A percentile compares a stretch with the other conserved stretches of the same genome.
Evolutionary conservation across 1,140 invertebrate genomes (phyloP).

Genomic region (Trichoplusia ni): DNA sequence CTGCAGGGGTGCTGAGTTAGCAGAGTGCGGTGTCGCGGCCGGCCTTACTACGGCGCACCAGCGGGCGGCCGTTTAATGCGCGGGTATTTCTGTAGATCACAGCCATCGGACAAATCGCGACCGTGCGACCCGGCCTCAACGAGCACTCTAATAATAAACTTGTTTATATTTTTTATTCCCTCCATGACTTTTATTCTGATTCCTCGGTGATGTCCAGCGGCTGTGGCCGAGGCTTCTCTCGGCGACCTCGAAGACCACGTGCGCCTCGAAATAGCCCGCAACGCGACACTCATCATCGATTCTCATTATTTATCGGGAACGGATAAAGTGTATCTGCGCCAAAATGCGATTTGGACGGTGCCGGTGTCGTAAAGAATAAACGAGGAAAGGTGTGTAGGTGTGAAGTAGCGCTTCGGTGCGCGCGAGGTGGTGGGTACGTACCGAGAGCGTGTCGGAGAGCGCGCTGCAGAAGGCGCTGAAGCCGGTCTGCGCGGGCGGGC

Average conservation of each 20-base stretch:
- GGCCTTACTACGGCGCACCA: conserved; percentile 60
- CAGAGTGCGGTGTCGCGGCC: conserved; percentile 64
- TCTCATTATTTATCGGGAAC: conserved; percentile 49
- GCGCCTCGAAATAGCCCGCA: conserved; percentile 61
- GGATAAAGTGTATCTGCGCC: conserved; percentile 53
- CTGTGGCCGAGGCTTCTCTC: conserved; percentile 43
- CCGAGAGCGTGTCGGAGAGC: conserved; percentile 74
- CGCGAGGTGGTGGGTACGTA: conserved; percentile 54
- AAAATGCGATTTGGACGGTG: conserved; percentile 46
- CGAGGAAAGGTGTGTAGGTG: conserved; percentile 19
- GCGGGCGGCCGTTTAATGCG: conserved; percentile 67
- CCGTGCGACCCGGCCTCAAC: conserved; percentile 77
- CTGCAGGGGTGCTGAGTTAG: conserved; percentile 52
- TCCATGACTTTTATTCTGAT: conserved; percentile 67
- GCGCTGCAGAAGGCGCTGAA: conserved; percentile 78
- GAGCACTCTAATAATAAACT: conserved; percentile 80
- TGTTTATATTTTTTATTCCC: conserved; percentile 80
- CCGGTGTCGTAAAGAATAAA: conserved; percentile 25
- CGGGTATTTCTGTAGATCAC: conserved; percentile 80
- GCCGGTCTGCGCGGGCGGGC: conserved; percentile 63
- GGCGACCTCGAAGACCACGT: conserved; percentile 67
- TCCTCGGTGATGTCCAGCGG: conserved; percentile 38
- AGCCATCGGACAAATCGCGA: conserved; percentile 79
- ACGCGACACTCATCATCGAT: conserved; percentile 54
- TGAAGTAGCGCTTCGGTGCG: conserved; percentile 23